phyloP scores from a whole-genome alignment of 1,140 invertebrate genomes.

The Fopius arisanus region DNA sequence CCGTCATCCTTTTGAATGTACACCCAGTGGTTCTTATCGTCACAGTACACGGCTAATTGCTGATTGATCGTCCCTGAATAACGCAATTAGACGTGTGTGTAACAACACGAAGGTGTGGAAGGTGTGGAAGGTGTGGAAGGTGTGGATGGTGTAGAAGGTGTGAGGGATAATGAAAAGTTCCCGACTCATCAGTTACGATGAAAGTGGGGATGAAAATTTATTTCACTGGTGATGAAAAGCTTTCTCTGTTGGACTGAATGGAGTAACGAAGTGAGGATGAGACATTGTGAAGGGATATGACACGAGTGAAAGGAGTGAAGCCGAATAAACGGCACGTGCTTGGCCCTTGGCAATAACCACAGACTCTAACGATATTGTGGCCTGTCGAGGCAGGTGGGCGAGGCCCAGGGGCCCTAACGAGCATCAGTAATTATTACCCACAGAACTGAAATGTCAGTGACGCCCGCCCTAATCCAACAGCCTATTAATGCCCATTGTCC shows the following conservation, averaged over 20 bases:
- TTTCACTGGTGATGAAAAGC: no score
- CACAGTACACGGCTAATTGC: constrained; percentile 25
- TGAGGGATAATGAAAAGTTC: no score
- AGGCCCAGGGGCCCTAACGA: constrained; percentile 26
- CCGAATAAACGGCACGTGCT: constrained; percentile 26
- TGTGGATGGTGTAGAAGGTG: no score
- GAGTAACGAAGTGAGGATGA: constrained; percentile 13
- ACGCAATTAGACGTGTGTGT: constrained; percentile 26
- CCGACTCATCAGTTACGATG: no score
- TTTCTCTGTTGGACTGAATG: no score
- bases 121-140: no score
- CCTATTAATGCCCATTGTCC: constrained; percentile 23
- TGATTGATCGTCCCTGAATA: constrained; percentile 33
- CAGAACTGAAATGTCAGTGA: constrained; percentile 20
- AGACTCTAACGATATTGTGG: constrained; percentile 9
- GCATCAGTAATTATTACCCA: constrained; percentile 33
- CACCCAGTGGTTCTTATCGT: background rate
- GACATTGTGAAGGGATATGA: background rate
- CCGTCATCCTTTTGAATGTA: background rate
- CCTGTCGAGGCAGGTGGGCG: constrained; percentile 27
- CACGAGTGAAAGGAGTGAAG: background rate
- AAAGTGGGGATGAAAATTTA: background rate
- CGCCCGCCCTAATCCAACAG: background rate
- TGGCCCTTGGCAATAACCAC: constrained; percentile 20
- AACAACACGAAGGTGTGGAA: background rate